Base-by-base conservation (phyloP, 2,797 vertebrate species). In the Gymnocypris eckloni region DNA sequence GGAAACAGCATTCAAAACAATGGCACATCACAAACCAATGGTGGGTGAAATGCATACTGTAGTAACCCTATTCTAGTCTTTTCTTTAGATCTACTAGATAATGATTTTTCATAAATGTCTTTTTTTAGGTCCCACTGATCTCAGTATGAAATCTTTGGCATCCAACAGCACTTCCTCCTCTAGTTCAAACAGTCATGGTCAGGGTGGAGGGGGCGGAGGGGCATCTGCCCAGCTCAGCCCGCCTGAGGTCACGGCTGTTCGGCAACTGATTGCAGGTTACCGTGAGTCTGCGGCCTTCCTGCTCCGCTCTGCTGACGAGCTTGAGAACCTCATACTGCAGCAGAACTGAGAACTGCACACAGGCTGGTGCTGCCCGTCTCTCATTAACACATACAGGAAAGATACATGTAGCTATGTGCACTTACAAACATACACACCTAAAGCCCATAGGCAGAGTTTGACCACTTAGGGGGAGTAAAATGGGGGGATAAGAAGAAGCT, bases 271-370 rank as follows among this genome's bases (percentile, higher is more conserved):
- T n/a, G 98, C 98, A 0, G 98, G 98, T 0, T 99, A 99, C 94
- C 95, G 98, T 71, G 98, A 99, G 96, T 99, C 98, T 0, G 98
- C 98, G 0, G 98, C 98, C 59, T 99, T 99, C 93, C 95, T 99
- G 92, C 97, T 99, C n/a, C 97, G 98, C 83, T 99, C 98, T 0
- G 98, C 98, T 2, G 98, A 99, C 2, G 98, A 99, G 97, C 97
- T 99, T 93, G 98, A 99, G 93, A 99, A 98, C 96, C 98, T 99
- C 94, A 99, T 99, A 95, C 95, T 99, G 93, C 98, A 99, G 95
- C 98, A 99, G 96, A 99, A 99, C 96, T 99, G 97, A 99, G 91
- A 77, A 77, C 76, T 64, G 33, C 61, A 79, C 69, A 86, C 78
- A 85, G 22, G 69, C 67, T 66, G 61, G 70, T 86, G 87, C 84